A percentile compares a stretch with the other conserved stretches of the same genome.
Conservation (phyloP, 2,888 invertebrate species). For the Eristalis arbustorum region DNA sequence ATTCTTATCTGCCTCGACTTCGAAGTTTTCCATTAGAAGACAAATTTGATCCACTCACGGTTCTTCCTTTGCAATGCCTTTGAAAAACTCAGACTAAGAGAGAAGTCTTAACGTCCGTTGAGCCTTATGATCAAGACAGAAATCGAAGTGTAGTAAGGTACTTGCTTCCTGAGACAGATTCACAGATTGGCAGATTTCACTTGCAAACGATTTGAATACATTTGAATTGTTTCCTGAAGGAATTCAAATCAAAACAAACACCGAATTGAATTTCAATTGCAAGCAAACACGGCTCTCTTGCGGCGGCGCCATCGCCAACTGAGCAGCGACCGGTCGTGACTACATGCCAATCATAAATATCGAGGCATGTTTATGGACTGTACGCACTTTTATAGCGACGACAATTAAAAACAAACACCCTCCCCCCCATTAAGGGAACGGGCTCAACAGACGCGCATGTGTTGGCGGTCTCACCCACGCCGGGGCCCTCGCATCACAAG, state of each 20-base stretch:
- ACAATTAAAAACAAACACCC: conserved; percentile 55
- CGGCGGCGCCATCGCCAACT: conserved; percentile 16
- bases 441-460: background rate
- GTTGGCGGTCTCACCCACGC: background rate
- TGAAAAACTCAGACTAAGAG: too few relatives aligned
- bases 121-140: too few relatives aligned
- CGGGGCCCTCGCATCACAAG: background rate
- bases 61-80: too few relatives aligned
- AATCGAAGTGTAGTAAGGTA: too few relatives aligned
- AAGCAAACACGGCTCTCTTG: background rate
- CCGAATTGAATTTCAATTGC: background rate
- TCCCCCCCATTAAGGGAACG: conserved; percentile 23
- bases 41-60: too few relatives aligned
- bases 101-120: too few relatives aligned
- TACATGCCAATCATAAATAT: conserved; percentile 43
- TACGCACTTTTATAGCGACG: conserved; percentile 46
- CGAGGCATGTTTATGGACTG: background rate
- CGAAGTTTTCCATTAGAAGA: too few relatives aligned
- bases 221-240: background rate
- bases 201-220: background rate
- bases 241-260: background rate
- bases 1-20: too few relatives aligned
- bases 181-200: too few relatives aligned
- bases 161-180: too few relatives aligned
- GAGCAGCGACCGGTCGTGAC: conserved; percentile 26